phyloP scores from a whole-genome alignment of 2,888 invertebrate species.

The Teinopalpus imperialis region DNA sequence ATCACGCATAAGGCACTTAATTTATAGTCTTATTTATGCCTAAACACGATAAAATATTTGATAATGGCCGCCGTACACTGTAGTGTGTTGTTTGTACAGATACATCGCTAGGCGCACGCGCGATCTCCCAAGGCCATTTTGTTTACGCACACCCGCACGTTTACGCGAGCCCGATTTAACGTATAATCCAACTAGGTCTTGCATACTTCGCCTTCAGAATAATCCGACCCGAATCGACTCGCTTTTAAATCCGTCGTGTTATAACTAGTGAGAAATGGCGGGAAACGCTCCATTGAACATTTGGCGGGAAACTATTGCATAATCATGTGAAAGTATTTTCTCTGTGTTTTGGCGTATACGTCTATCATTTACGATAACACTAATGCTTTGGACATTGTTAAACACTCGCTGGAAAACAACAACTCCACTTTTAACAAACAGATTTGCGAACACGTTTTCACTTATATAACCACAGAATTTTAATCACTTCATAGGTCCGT shows the following conservation, averaged over 20 bases:
- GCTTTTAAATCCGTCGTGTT: conserved; percentile 49
- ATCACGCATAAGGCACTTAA: too few relatives aligned
- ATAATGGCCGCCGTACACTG: conserved; percentile 47
- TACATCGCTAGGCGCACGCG: conserved; percentile 49
- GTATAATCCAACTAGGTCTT: conserved; percentile 45
- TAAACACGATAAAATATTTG: conserved; percentile 54
- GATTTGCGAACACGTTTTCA: conserved; percentile 31
- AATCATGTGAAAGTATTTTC: conserved; percentile 66
- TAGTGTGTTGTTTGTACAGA: conserved; percentile 49
- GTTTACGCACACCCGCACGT: conserved; percentile 70
- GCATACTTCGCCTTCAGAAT: conserved; percentile 38
- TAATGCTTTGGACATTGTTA: background rate
- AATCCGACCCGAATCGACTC: conserved; percentile 37
- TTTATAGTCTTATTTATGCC: conserved; percentile 44
- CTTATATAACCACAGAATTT: conserved; percentile 29
- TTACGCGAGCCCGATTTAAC: conserved; percentile 48
- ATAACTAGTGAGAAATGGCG: conserved; percentile 60
- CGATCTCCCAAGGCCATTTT: conserved; percentile 71
- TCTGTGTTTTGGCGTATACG: conserved; percentile 29
- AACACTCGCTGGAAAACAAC: background rate
- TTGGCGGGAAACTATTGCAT: conserved; percentile 71
- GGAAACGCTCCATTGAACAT: conserved; percentile 73
- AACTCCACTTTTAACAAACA: conserved; percentile 7
- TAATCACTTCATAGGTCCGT: conserved; percentile 24
- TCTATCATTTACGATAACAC: conserved; percentile 12